Evolutionary conservation across 2,797 vertebrate species (phyloP), one percentile per base, ranked within the genome.

Genomic region (Falco columbarius): DNA sequence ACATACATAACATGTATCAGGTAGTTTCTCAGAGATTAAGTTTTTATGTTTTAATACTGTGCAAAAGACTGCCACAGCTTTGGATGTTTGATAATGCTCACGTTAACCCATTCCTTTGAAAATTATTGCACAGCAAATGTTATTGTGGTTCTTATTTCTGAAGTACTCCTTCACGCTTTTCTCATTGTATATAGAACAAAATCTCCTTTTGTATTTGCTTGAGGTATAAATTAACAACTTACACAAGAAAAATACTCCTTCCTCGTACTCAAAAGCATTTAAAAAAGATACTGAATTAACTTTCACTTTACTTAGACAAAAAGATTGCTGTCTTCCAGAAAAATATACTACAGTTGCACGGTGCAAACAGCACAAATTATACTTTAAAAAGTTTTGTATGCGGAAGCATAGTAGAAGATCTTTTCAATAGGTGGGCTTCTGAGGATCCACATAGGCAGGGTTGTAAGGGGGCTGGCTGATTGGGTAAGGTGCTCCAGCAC

Each of bases 381-480:
- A 94, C 55, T 85, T 95, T 32, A 20, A 42, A 42, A 94, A 80
- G 80, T 93, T 94, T 89, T 87, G 62, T 75, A 73, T 52, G 76
- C 23, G 94, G 95, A 73, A 56, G 30, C 54, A 77, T 15, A 77
- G 79, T 2, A 86, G 79, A 55, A 66, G 84, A 80, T 36, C 59
- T 44, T 55, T 95, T 98, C 96, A 97, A 94, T 98, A 98, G 84
- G 93, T 95, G 20, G 96, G 97, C 96, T 98, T 98, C 20, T 98
- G 98, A 72, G 98, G 95, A 47, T 98, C 98, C 98, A 99, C 26
- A 36, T 97, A 99, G 47, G 98, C 98, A 4, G 99, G 99, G 96
- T 99, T 99, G 97, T 98, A 99, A 4, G 99, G 98, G 15, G 99
- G 99, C 97, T 99, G 99, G 88, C 85, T 93, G 8, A 94, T 22